phyloP scores from a whole-genome alignment of 2,797 vertebrate species.

The Psittacula derbiana region DNA sequence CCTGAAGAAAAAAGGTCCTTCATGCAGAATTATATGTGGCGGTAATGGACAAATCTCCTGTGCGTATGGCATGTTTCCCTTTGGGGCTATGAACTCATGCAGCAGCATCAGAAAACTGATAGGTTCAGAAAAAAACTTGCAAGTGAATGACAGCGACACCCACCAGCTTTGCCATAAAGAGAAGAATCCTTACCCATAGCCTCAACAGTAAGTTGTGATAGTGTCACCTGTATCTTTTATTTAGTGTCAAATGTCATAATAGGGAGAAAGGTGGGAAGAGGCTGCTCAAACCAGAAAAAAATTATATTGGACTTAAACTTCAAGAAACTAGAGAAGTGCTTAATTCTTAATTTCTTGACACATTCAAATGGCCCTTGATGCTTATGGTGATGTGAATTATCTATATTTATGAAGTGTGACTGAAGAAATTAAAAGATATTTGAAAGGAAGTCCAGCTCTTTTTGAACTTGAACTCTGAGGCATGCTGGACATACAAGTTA shows the following conservation, averaged over 20 bases:
- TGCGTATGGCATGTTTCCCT: background rate
- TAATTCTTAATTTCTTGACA: background rate
- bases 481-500: background rate
- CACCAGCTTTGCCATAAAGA: background rate
- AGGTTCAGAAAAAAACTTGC: background rate
- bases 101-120: background rate
- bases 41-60: background rate
- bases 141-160: background rate
- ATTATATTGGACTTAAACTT: background rate
- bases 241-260: background rate
- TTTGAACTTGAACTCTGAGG: background rate
- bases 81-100: background rate
- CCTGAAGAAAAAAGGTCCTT: background rate
- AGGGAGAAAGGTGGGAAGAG: background rate
- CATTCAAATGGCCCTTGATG: background rate
- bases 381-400: background rate
- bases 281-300: background rate
- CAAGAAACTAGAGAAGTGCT: background rate
- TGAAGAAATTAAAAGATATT: background rate
- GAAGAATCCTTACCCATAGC: background rate
- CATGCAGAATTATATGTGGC: background rate
- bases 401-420: background rate
- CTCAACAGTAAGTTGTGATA: background rate
- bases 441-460: background rate
- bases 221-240: background rate